Evolutionary conservation across 1,140 invertebrate species (phyloP).

Genomic region (Yoshiicerus persimilis): DNA sequence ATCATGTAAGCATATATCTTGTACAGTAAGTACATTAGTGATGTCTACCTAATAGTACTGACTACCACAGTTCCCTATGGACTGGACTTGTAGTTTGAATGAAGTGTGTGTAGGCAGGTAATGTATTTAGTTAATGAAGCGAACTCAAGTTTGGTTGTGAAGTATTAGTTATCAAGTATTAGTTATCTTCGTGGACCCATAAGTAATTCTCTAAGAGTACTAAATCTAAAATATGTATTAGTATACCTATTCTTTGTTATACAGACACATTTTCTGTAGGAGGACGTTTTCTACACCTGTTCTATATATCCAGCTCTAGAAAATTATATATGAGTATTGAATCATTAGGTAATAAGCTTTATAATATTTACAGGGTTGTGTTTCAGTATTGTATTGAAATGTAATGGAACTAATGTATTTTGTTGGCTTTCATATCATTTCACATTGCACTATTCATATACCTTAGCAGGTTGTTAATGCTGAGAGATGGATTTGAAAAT

Average conservation of each 20-base stretch:
- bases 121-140: slow-evolving; percentile 19
- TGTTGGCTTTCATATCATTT: neutral
- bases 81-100: neutral
- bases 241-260: neutral
- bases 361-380: neutral
- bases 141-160: neutral
- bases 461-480: neutral
- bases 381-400: neutral
- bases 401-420: neutral
- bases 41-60: too few relatives aligned
- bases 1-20: neutral
- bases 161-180: neutral
- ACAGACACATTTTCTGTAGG: neutral
- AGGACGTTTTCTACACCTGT: neutral
- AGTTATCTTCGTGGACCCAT: neutral
- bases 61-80: neutral
- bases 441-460: neutral
- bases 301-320: neutral
- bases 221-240: too few relatives aligned
- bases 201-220: neutral
- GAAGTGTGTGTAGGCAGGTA: neutral
- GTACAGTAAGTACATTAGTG: neutral
- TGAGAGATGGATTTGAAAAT: neutral
- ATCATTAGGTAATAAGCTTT: neutral
- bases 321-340: neutral